Evolutionary conservation across 1,140 invertebrate genomes (phyloP).

Genomic region (Thalassaphorura encarpata): DNA sequence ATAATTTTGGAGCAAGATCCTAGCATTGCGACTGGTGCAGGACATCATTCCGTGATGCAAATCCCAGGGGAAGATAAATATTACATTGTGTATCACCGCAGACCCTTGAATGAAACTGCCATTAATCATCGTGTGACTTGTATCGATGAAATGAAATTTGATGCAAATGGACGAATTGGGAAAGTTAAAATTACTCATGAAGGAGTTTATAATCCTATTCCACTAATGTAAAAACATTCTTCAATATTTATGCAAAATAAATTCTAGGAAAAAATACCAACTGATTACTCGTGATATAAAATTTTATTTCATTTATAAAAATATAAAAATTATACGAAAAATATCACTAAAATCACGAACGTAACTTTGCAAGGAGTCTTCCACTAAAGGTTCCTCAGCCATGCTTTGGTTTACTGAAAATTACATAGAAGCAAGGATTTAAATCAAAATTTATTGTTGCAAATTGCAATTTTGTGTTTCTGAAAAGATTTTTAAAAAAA

Average conservation of each 20-base stretch:
- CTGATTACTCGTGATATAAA: too few relatives aligned
- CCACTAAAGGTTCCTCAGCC: too few relatives aligned
- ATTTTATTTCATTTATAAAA: too few relatives aligned
- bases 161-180: neutral
- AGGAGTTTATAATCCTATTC: neutral
- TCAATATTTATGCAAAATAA: neutral
- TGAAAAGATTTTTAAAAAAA: too few relatives aligned
- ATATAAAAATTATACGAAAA: too few relatives aligned
- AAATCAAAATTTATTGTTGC: too few relatives aligned
- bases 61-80: conserved; percentile 8
- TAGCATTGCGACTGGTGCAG: conserved; percentile 14
- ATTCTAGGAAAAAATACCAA: too few relatives aligned
- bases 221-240: neutral
- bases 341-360: too few relatives aligned
- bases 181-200: neutral
- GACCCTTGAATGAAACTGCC: conserved; percentile 15
- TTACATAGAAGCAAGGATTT: too few relatives aligned
- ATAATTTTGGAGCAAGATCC: conserved; percentile 17
- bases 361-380: too few relatives aligned
- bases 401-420: too few relatives aligned
- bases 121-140: conserved; percentile 12
- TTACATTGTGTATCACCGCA: conserved; percentile 24
- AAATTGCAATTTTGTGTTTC: too few relatives aligned
- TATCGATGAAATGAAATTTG: conserved; percentile 9
- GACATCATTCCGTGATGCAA: conserved; percentile 19